These are phyloP conservation scores for Burhinus bistriatus DNA, from an alignment of 2,113 vertebrate genomes.

Conservation along the genomic window DNA sequence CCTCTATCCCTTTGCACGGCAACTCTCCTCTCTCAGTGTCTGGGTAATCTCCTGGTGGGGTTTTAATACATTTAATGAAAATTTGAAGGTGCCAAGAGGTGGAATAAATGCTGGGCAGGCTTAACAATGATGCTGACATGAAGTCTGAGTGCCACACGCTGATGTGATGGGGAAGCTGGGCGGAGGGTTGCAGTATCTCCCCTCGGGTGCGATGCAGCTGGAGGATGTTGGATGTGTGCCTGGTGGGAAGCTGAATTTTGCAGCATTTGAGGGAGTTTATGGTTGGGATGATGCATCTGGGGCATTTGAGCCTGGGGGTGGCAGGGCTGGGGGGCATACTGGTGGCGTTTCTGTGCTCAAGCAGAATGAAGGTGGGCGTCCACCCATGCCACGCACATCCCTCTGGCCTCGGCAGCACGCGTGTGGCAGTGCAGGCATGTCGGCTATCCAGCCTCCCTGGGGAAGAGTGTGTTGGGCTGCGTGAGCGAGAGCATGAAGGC, in stretches of 20 bases:
- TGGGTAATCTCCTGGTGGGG: not conserved
- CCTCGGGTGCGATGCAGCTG: not conserved
- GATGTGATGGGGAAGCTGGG: not conserved
- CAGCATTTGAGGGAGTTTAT: not conserved
- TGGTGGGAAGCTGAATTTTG: not conserved
- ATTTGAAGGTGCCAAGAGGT: not conserved
- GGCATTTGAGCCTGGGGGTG: accelerated
- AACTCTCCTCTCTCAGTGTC: not conserved
- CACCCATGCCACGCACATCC: accelerated
- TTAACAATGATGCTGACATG: not conserved
- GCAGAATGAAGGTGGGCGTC: not conserved
- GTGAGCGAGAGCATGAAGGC: accelerated
- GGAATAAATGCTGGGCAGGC: not conserved
- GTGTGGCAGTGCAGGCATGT: accelerated
- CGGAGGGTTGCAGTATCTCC: not conserved
- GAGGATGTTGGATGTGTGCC: not conserved
- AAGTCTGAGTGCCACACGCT: accelerated
- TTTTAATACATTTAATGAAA: not conserved
- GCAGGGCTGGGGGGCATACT: accelerated
- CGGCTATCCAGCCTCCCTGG: not conserved
- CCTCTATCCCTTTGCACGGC: not conserved
- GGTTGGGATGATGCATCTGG: not conserved
- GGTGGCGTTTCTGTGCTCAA: not conserved
- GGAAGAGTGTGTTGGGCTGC: accelerated
- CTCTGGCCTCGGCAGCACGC: not conserved